Conservation (phyloP, 1,140 invertebrate species). For the Liolophura sinensis region DNA sequence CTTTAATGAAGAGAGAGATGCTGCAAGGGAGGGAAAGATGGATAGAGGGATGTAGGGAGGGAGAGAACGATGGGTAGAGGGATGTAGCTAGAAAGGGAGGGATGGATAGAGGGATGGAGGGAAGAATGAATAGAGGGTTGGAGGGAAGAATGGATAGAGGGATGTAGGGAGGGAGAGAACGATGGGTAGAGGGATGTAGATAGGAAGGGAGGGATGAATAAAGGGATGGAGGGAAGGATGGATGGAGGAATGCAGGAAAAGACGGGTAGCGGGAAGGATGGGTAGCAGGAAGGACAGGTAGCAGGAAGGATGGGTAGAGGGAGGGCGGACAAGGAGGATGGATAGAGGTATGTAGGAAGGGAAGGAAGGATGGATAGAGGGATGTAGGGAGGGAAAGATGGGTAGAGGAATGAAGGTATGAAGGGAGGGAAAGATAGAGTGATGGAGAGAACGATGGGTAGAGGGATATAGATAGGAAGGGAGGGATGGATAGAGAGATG, state of each 20-base stretch:
- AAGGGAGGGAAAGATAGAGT: neutral
- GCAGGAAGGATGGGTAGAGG: conserved; percentile 10
- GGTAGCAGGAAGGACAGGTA: no score
- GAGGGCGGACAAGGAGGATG: conserved; percentile 4
- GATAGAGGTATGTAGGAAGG: neutral
- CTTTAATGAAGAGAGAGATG: neutral
- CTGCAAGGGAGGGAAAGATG: no score
- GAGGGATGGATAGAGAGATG: conserved; percentile 5
- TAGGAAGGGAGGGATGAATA: neutral
- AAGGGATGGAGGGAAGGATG: no score
- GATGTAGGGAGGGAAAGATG: conserved; percentile 3
- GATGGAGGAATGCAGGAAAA: no score
- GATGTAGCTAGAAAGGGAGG: neutral
- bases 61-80: neutral
- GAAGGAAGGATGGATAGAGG: neutral
- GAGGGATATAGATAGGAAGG: conserved; percentile 1
- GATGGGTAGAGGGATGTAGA: neutral
- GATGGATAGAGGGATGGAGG: conserved; percentile 2
- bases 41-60: conserved; percentile 1
- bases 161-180: no score
- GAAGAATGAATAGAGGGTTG: neutral
- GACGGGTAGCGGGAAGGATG: no score
- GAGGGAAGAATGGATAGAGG: no score
- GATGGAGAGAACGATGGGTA: neutral
- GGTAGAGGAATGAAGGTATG: neutral